Conservation (phyloP, 2,888 invertebrate genomes). For the Ecdyonurus torrentis region DNA sequence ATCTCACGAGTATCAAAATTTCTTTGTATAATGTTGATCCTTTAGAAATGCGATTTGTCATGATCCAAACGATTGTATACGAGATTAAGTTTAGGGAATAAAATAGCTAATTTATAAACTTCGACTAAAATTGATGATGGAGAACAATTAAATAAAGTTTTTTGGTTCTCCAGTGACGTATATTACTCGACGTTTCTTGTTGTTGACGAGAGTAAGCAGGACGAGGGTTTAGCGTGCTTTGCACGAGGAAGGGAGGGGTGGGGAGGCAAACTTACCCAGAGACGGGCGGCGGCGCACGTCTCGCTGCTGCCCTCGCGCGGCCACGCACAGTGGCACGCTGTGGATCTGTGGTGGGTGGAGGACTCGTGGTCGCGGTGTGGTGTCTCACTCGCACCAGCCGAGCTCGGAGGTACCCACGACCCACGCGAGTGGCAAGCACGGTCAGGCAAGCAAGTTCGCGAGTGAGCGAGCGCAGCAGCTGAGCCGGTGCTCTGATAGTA, state of each 20-base stretch:
- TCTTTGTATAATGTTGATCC: neutral
- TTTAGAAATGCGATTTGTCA: neutral
- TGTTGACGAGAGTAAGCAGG: too few relatives aligned
- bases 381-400: too few relatives aligned
- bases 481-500: neutral
- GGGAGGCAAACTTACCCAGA: neutral
- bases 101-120: neutral
- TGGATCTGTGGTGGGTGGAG: neutral
- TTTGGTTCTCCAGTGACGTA: neutral
- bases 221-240: too few relatives aligned
- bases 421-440: neutral
- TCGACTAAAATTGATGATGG: neutral
- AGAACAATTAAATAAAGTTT: neutral
- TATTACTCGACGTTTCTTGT: too few relatives aligned
- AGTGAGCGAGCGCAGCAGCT: neutral
- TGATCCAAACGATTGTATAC: neutral
- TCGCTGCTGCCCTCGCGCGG: neutral
- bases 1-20: neutral
- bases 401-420: neutral
- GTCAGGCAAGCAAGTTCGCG: neutral
- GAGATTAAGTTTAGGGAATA: neutral
- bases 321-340: neutral
- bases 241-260: too few relatives aligned
- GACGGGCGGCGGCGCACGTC: neutral
- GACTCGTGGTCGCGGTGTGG: neutral